These are phyloP conservation scores for Mormyrus proboscirostris DNA, from an alignment of 2,797 vertebrate genomes.

Conservation along the genomic window DNA sequence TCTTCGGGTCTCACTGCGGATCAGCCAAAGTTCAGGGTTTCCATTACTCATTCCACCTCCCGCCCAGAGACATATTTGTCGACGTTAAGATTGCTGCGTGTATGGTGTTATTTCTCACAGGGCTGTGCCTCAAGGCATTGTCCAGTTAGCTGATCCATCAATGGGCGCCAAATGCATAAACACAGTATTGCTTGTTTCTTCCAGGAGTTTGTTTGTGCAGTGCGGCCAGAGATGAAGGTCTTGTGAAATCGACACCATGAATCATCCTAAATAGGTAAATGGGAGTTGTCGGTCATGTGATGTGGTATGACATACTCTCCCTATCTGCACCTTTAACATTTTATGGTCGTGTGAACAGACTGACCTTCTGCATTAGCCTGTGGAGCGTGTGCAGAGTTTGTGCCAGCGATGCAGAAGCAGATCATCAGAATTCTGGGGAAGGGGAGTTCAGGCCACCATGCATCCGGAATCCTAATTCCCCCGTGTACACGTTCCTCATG, in stretches of 20 bases:
- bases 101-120: not conserved
- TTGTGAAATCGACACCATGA: not conserved
- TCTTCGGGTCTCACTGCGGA: not conserved
- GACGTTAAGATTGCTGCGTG: not conserved
- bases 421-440: not conserved
- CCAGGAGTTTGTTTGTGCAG: not conserved
- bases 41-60: not conserved
- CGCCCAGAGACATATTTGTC: not conserved
- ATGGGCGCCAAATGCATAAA: not conserved
- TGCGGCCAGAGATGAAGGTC: not conserved
- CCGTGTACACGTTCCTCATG: not conserved
- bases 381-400: not conserved
- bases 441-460: not conserved
- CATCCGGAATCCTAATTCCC: not conserved
- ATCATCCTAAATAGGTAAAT: not conserved
- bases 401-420: not conserved
- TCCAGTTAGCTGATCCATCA: not conserved
- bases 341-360: not conserved
- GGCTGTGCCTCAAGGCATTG: not conserved
- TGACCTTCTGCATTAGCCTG: not conserved
- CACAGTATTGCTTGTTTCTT: not conserved
- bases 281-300: not conserved
- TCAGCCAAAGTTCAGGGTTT: not conserved
- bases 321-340: not conserved
- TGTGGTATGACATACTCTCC: not conserved